Evolutionary conservation across 2,888 invertebrate genomes (phyloP), one percentile per base, ranked within the genome.

Genomic region (Caradrina kadenii): DNA sequence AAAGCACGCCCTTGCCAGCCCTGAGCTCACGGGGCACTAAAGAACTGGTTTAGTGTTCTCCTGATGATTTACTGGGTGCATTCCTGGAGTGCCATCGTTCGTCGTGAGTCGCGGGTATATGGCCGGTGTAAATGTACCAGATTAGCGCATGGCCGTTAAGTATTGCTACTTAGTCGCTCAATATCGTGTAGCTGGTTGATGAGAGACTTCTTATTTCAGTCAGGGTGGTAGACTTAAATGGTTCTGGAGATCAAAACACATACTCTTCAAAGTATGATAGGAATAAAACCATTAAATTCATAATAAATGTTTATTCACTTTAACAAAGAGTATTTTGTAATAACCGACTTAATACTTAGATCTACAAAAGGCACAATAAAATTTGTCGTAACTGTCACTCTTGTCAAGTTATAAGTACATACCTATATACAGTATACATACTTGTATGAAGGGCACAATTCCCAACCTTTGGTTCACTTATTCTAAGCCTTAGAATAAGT

Each of bases 61-160:
- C 87, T 88, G 92, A 94, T 94, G 93, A 95, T 94, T 94, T 94
- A 94, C 90, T 93, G 91, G 92, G 88, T 92, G 92, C 93, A 94
- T 95, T 93, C 93, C 86, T 87, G 80, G 82, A 90, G 91, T 88
- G 89, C 89, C 87, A 80, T 87, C 87, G 85, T 85, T 83, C 77
- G 80, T 69, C 65, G 67, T 59, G 68, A 58, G 49, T 78, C 69
- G 77, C 72, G 62, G 77, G 80, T 87, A 85, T 88, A 90, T 88
- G 73, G 85, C 87, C 81, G 87, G 85, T 88, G 87, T 91, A 89
- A 90, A 91, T 88, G 88, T 88, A 86, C 84, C 79, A 86, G 89
- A 89, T 89, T 88, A 90, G 90, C 87, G 85, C 88, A 81, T 78
- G 73, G 84, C 83, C 82, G 85, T 76, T 76, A 74, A 71, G 68